Conservation (phyloP, 2,113 vertebrate species). For the Phrynocephalus versicolor region DNA sequence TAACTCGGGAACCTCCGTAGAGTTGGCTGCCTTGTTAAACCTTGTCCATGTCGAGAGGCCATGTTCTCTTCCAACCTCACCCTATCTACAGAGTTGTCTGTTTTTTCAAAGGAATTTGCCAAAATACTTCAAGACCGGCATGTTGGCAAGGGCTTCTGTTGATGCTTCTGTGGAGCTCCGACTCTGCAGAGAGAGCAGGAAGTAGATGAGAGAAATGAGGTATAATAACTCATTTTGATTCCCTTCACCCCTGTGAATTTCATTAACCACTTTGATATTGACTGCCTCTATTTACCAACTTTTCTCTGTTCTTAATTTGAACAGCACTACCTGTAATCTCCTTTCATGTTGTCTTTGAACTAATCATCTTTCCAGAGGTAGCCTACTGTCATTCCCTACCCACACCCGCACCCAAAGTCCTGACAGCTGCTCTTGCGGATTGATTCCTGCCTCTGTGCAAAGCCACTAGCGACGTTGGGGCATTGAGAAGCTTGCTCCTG, state of each 20-base stretch:
- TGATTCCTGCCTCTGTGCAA: neutral
- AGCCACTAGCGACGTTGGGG: no score
- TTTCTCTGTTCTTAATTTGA: slow-evolving; percentile 26
- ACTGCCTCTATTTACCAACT: neutral
- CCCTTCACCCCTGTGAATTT: neutral
- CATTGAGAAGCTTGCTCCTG: no score
- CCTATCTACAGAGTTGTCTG: no score
- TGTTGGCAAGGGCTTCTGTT: neutral
- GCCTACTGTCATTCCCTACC: neutral
- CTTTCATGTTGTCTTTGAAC: slow-evolving; percentile 18
- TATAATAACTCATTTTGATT: neutral
- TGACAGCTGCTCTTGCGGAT: neutral
- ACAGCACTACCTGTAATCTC: slow-evolving; percentile 1
- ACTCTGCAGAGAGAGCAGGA: neutral
- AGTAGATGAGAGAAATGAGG: neutral
- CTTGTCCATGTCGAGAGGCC: no score
- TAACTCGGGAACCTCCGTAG: no score
- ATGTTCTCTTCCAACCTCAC: no score
- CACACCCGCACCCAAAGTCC: no score
- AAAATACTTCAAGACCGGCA: no score
- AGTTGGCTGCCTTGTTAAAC: no score
- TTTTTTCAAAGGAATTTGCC: neutral
- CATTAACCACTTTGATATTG: neutral
- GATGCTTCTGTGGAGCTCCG: neutral
- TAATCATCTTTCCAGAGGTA: neutral